phyloP scores from a whole-genome alignment of 2,888 invertebrate genomes.

The Cheiracanthium punctorium region DNA sequence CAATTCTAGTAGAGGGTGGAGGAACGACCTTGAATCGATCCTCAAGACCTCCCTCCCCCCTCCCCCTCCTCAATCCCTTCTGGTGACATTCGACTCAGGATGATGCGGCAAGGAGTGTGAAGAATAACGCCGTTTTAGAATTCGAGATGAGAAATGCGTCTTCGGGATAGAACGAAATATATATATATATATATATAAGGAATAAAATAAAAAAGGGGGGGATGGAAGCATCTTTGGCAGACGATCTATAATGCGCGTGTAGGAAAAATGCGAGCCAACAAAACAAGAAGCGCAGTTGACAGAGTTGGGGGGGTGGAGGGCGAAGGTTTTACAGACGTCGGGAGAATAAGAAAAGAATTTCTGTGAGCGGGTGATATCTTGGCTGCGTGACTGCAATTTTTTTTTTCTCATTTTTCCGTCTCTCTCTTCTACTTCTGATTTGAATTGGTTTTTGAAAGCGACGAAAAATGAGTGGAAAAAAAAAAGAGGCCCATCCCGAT shows the following conservation, averaged over 20 bases:
- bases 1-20: not conserved
- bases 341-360: constrained; percentile 67
- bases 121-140: constrained; percentile 55
- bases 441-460: constrained; percentile 70
- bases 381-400: constrained; percentile 65
- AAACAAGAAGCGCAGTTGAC: constrained; percentile 61
- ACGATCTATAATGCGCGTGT: constrained; percentile 68
- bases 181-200: constrained; percentile 17
- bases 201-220: constrained; percentile 12
- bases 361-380: constrained; percentile 66
- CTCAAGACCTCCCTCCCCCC: not conserved
- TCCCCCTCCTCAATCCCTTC: not conserved
- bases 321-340: constrained; percentile 59
- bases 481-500: constrained; percentile 49
- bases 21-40: constrained; percentile 1
- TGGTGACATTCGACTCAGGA: constrained; percentile 7
- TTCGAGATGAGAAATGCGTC: constrained; percentile 65
- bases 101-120: constrained; percentile 7
- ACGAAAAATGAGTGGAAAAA: constrained; percentile 54
- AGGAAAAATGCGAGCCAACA: constrained; percentile 65
- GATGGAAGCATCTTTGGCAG: constrained; percentile 67
- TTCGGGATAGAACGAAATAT: constrained; percentile 51
- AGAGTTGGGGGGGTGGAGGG: constrained; percentile 49
- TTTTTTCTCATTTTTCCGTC: constrained; percentile 17
- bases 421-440: constrained; percentile 56